Conservation (phyloP, 1,140 invertebrate species). For the Ridgeia piscesae region DNA sequence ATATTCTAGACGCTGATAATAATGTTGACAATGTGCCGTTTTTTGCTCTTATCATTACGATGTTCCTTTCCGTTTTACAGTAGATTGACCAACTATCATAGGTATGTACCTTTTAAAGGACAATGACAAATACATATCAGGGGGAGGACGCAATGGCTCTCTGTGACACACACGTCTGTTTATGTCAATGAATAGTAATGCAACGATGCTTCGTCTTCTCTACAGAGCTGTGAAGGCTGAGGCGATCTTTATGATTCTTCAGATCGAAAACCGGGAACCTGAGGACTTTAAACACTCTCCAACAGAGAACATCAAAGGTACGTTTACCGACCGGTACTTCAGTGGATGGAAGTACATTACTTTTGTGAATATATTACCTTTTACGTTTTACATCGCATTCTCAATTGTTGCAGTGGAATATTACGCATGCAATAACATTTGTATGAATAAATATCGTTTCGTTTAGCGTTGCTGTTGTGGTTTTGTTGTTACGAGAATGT, state of each 20-base stretch:
- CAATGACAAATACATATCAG: too few relatives aligned
- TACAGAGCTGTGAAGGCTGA: slow-evolving; percentile 39
- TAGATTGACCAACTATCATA: too few relatives aligned
- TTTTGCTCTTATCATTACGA: background rate
- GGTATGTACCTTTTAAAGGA: too few relatives aligned
- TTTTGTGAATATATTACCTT: too few relatives aligned
- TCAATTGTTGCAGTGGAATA: background rate
- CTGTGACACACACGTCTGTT: too few relatives aligned
- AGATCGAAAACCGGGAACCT: slow-evolving; percentile 36
- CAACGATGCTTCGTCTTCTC: background rate
- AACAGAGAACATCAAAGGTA: slow-evolving; percentile 38
- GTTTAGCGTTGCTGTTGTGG: background rate
- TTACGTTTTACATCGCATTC: too few relatives aligned
- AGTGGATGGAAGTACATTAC: too few relatives aligned
- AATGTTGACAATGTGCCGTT: background rate
- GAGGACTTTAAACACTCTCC: slow-evolving; percentile 31
- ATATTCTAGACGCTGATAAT: background rate
- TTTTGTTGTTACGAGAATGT: background rate
- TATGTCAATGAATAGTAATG: too few relatives aligned
- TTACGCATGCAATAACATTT: background rate
- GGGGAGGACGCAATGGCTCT: background rate
- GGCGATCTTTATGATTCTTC: slow-evolving; percentile 42
- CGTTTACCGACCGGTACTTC: background rate
- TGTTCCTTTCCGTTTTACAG: background rate
- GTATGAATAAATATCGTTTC: background rate